These are phyloP conservation scores for Chrysemys picta DNA, from an alignment of 2,113 vertebrate genomes.

Conservation along the genomic window DNA sequence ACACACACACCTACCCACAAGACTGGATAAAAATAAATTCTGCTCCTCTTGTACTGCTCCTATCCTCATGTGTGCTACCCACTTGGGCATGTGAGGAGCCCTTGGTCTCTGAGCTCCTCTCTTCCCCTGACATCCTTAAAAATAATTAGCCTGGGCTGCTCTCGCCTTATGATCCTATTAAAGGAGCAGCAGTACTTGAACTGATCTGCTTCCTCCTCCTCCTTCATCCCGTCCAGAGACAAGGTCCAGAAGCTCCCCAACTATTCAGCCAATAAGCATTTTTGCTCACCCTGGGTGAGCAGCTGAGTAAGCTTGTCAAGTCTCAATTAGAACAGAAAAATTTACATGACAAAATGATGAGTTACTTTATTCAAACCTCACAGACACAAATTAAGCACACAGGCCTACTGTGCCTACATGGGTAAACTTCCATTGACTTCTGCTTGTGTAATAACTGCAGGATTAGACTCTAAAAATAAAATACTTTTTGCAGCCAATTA, in stretches of 20 bases:
- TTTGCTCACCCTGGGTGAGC: fast-evolving
- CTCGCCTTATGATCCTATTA: not conserved
- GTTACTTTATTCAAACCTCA: not conserved
- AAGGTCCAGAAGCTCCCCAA: not conserved
- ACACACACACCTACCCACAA: not conserved
- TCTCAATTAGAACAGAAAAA: not conserved
- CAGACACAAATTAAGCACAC: not conserved
- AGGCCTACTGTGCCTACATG: not conserved
- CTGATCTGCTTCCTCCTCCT: not conserved
- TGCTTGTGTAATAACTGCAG: fast-evolving
- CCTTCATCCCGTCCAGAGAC: not conserved
- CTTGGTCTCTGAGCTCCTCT: not conserved
- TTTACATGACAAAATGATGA: not conserved
- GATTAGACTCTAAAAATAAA: not conserved
- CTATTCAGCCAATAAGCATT: not conserved
- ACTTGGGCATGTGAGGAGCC: not conserved
- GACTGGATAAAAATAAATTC: not conserved
- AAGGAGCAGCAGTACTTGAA: not conserved
- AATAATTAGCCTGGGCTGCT: not conserved
- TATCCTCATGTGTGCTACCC: not conserved
- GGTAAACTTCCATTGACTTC: not conserved
- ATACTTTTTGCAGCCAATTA: not conserved
- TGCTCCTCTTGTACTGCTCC: not conserved
- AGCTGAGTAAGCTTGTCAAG: not conserved
- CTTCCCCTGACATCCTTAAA: not conserved